Percentiles rank a stretch among this genome's conserved stretches.
phyloP scores from a whole-genome alignment of 2,113 vertebrate genomes.

The Physeter macrocephalus region DNA sequence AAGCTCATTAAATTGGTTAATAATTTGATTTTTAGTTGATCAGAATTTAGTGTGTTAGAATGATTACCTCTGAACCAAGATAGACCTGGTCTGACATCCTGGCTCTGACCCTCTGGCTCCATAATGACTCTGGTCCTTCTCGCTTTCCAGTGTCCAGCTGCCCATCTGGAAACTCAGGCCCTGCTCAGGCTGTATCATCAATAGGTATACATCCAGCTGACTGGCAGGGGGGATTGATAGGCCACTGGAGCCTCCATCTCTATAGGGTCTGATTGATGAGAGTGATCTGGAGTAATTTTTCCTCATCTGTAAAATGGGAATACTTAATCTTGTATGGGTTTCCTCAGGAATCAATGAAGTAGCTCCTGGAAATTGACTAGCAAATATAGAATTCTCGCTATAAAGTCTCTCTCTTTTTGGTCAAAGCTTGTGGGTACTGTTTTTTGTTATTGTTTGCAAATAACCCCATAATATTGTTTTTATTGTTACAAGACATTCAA shows the following conservation, averaged over 20 bases:
- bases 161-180: neutral
- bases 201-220: too few relatives aligned
- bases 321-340: neutral
- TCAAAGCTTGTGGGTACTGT: neutral
- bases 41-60: neutral
- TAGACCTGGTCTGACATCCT: neutral
- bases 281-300: neutral
- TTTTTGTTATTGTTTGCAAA: neutral
- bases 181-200: neutral
- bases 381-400: neutral
- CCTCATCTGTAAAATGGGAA: neutral
- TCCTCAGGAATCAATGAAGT: neutral
- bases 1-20: neutral
- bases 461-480: neutral
- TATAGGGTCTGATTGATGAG: neutral
- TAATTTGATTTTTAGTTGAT: neutral
- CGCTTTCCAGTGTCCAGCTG: neutral
- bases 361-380: neutral
- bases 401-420: neutral
- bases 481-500: neutral
- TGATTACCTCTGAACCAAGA: neutral
- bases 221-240: neutral
- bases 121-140: rapidly evolving
- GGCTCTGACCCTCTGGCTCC: neutral
- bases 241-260: neutral